phyloP scores from a whole-genome alignment of 2,888 invertebrate species.

The Argyresthia goedartella region DNA sequence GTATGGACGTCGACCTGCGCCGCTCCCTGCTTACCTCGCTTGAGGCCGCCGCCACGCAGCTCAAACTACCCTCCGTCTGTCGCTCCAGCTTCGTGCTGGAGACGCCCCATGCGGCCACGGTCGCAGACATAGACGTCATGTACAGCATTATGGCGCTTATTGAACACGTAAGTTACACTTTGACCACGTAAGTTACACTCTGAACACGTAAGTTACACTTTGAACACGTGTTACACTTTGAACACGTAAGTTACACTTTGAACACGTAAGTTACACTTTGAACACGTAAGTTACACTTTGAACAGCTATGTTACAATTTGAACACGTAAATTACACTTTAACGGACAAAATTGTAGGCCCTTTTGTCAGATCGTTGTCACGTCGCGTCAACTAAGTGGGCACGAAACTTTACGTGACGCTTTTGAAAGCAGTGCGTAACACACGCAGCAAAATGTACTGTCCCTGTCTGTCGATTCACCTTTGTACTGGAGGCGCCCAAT shows the following conservation, averaged over 20 bases:
- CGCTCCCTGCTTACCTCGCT: constrained; percentile 80
- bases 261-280: no score
- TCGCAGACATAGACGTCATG: constrained; percentile 87
- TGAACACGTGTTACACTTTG: no score
- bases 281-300: no score
- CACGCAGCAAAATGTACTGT: constrained; percentile 76
- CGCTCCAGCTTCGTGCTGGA: constrained; percentile 82
- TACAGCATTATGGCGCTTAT: constrained; percentile 83
- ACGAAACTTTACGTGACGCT: no score
- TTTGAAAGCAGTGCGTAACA: no score
- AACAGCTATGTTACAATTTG: no score
- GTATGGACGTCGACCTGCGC: constrained; percentile 90
- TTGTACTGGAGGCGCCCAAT: constrained; percentile 86
- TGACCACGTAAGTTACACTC: constrained; percentile 76
- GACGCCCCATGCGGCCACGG: constrained; percentile 84
- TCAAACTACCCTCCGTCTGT: constrained; percentile 77
- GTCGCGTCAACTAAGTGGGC: no score
- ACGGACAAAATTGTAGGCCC: no score
- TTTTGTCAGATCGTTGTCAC: no score
- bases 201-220: no score
- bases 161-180: constrained; percentile 51
- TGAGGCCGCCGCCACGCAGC: constrained; percentile 74
- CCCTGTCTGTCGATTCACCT: constrained; percentile 78
- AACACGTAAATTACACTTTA: no score
- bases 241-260: no score